Conservation (phyloP, 2,888 invertebrate species). For the Molorchus minor region DNA sequence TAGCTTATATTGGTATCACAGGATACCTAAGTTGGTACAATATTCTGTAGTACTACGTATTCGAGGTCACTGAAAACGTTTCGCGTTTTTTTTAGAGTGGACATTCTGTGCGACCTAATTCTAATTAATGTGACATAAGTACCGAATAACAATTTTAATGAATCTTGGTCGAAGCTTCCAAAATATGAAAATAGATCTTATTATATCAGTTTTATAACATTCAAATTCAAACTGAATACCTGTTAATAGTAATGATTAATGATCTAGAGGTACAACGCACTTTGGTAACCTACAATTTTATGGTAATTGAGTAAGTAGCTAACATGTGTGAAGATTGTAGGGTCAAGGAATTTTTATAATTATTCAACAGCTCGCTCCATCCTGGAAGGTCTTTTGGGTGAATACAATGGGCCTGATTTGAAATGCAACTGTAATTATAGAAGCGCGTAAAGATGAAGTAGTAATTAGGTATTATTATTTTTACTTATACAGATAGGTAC, state of each 20-base stretch:
- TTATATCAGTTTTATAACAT: too few relatives aligned
- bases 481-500: not conserved
- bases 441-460: not conserved
- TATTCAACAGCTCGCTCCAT: constrained; percentile 9
- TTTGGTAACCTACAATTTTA: constrained; percentile 23
- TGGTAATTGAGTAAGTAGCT: constrained; percentile 17
- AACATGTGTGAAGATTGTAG: constrained; percentile 24
- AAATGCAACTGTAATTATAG: not conserved
- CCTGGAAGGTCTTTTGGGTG: constrained; percentile 11
- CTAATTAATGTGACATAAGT: too few relatives aligned
- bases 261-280: constrained; percentile 14
- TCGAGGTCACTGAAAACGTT: too few relatives aligned
- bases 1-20: too few relatives aligned
- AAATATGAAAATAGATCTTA: too few relatives aligned
- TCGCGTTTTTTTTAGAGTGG: too few relatives aligned
- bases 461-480: not conserved
- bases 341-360: constrained; percentile 29
- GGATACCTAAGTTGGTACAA: too few relatives aligned
- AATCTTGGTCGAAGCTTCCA: too few relatives aligned
- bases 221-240: not conserved
- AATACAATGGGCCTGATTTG: constrained; percentile 1
- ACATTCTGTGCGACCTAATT: too few relatives aligned
- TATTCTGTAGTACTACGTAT: too few relatives aligned
- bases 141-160: too few relatives aligned
- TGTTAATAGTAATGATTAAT: not conserved